Percentiles rank a stretch among this genome's conserved stretches.
These are phyloP conservation scores for Dicyrtoma fusca DNA, from an alignment of 2,888 invertebrate genomes.

Conservation along the genomic window DNA sequence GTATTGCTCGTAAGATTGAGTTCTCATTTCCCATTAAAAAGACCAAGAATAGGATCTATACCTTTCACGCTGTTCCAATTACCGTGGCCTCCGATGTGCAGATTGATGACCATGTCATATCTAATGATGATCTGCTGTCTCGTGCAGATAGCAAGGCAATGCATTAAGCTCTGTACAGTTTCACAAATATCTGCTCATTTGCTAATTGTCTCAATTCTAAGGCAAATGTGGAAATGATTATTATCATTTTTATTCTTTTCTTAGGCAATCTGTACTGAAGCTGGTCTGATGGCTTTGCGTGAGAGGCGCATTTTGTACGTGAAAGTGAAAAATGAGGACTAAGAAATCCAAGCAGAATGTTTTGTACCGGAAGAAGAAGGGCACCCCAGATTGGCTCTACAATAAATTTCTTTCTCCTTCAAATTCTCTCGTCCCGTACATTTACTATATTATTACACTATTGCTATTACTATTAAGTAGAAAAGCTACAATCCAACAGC, in stretches of 20 bases:
- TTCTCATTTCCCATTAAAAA: slow-evolving; percentile 99
- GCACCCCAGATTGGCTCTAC: slow-evolving; percentile 98
- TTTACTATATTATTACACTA: no score
- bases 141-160: slow-evolving; percentile 90
- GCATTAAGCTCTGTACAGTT: no score
- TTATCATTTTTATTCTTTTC: slow-evolving; percentile 45
- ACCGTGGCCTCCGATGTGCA: slow-evolving; percentile 96
- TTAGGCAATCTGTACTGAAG: slow-evolving; percentile 98
- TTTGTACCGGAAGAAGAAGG: slow-evolving; percentile 97
- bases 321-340: slow-evolving; percentile 99
- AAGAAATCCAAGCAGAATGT: slow-evolving; percentile 99
- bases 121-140: slow-evolving; percentile 98
- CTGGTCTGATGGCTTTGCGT: slow-evolving; percentile 94
- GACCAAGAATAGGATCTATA: slow-evolving; percentile 94
- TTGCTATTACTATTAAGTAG: no score
- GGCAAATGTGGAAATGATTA: no score
- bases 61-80: slow-evolving; percentile 99
- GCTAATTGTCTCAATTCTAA: slow-evolving; percentile 1
- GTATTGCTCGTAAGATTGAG: slow-evolving; percentile 99
- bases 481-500: no score
- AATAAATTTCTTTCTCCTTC: slow-evolving; percentile 74
- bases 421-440: no score
- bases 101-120: slow-evolving; percentile 95
- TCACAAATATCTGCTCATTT: no score
- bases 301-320: slow-evolving; percentile 98